Evolutionary conservation across 2,888 invertebrate species (phyloP).

Genomic region (Lissocephala sabroskyi): DNA sequence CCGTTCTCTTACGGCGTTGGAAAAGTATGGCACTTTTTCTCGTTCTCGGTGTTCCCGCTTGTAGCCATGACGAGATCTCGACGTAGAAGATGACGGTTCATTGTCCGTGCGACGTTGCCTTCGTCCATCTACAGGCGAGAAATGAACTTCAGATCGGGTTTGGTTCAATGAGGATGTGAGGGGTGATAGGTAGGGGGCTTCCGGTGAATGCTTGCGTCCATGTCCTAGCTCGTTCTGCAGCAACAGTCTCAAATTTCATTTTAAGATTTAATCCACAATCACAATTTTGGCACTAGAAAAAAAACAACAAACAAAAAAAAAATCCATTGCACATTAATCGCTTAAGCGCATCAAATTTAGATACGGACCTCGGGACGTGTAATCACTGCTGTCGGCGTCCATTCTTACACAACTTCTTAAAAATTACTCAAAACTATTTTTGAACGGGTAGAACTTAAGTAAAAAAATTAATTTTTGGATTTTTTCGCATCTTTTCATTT

Average conservation of each 20-base stretch:
- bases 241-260: not conserved
- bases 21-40: not conserved
- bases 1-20: not conserved
- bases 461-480: too few species aligned
- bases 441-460: too few species aligned
- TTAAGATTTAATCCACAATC: not conserved
- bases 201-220: not conserved
- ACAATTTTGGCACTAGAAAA: not conserved
- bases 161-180: not conserved
- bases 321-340: not conserved
- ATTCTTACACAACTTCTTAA: not conserved
- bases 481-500: too few species aligned
- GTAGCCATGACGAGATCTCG: not conserved
- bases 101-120: not conserved
- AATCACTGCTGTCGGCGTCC: not conserved
- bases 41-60: not conserved
- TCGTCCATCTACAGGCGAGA: not conserved
- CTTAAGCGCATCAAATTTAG: not conserved
- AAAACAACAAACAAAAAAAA: conserved; percentile 1
- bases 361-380: not conserved
- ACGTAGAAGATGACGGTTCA: not conserved
- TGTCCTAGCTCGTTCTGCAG: not conserved
- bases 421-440: too few species aligned
- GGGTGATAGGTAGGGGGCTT: not conserved
- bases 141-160: not conserved